Evolutionary conservation across 1,140 invertebrate species (phyloP).

Genomic region (Drosophila auraria): DNA sequence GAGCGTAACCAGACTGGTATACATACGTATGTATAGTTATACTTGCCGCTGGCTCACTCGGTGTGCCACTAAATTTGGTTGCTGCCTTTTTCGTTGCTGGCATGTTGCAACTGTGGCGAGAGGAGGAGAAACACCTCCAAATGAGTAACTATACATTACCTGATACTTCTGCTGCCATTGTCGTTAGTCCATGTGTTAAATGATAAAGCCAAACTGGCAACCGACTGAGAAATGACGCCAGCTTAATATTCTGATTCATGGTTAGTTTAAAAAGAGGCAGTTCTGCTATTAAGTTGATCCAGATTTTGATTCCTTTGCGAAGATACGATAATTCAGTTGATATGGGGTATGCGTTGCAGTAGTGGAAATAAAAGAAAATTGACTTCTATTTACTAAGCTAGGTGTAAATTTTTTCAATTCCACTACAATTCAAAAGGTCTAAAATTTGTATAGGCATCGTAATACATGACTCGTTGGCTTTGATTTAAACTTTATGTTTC

Average conservation of each 20-base stretch:
- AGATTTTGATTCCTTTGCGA: slow-evolving; percentile 10
- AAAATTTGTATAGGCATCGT: too few relatives aligned
- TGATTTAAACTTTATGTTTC: too few relatives aligned
- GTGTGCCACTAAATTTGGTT: slow-evolving; percentile 66
- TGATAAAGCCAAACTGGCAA: slow-evolving; percentile 40
- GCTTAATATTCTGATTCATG: slow-evolving; percentile 27
- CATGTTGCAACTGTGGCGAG: slow-evolving; percentile 58
- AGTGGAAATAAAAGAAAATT: too few relatives aligned
- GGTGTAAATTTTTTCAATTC: too few relatives aligned
- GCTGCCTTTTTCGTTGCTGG: slow-evolving; percentile 50
- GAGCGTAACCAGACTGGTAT: slow-evolving; percentile 78
- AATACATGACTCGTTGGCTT: too few relatives aligned
- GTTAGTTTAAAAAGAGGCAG: slow-evolving; percentile 7
- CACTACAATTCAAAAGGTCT: too few relatives aligned
- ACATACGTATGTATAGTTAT: slow-evolving; percentile 19
- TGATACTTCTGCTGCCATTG: slow-evolving; percentile 16
- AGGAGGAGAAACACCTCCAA: slow-evolving; percentile 41
- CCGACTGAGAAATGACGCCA: slow-evolving; percentile 43
- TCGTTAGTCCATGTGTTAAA: slow-evolving; percentile 55
- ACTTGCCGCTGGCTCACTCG: slow-evolving; percentile 33
- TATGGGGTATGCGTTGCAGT: too few relatives aligned
- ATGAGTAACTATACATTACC: slow-evolving; percentile 42
- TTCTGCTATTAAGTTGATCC: slow-evolving; percentile 8
- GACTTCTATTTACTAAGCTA: too few relatives aligned
- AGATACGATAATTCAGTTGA: neutral